Base-by-base conservation (phyloP, 2,113 vertebrate species). In the Thymallus thymallus region DNA sequence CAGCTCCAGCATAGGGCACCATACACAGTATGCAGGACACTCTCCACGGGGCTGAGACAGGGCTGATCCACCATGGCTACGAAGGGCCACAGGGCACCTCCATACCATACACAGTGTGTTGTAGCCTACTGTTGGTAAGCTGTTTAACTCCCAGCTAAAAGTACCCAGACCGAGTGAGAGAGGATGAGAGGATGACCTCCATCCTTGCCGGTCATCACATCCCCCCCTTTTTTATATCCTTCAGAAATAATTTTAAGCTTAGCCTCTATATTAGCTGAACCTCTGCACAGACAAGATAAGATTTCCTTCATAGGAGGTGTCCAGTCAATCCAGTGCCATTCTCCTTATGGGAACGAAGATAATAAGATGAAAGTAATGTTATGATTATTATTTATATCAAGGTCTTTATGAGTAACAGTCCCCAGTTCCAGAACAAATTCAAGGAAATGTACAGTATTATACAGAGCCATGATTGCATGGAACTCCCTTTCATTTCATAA, bases 271-370 rank as follows among this genome's bases (percentile, higher is more conserved):
- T 69, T 77, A 45, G 69, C 79, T 72, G 24, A 68, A 75, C 78
- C 65, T 84, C 79, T 87, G 81, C 26, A 68, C 56, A n/a, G 80
- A 16, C 23, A 60, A 81, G 88, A 90, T 88, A 89, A 87, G 80
- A 76, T 26, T 6, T 16, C 24, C 73, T 76, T 48, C 26, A 73
- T 58, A 68, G 72, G 71, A 81, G 30, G 29, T 65, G 23, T 51
- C 24, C 69, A 10, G 35, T 41, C 35, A 41, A 10, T 41, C 35
- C 35, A 69, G 32, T 70, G 26, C 29, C 23, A 63, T 46, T 58
- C 41, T 55, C 16, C 46, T 68, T 79, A 72, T 72, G 64, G 69
- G 66, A 35, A 71, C 61, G 35, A 20, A 76, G 80, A 84, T 80
- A 55, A 74, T 41, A 41, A 77, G 18, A 76, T 75, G 55, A 62